Evolutionary conservation across 2,797 vertebrate genomes (phyloP).

Genomic region (Australoheros facetus): DNA sequence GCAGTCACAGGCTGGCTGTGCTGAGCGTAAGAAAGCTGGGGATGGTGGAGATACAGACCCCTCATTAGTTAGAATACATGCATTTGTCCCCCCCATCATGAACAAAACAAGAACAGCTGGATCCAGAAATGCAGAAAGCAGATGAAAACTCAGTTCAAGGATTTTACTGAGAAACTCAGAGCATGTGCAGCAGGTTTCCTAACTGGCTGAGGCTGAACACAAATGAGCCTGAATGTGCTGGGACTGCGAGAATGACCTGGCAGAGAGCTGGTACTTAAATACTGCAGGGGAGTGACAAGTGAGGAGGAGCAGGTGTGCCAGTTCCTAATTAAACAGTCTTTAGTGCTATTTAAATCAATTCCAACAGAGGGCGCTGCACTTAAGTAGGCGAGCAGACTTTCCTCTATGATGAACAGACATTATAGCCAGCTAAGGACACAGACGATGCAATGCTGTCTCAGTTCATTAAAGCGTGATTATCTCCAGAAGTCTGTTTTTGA

Average conservation of each 20-base stretch:
- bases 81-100: not conserved
- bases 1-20: not conserved
- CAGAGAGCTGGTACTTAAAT: not conserved
- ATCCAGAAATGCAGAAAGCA: not conserved
- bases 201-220: not conserved
- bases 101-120: not conserved
- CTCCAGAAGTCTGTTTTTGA: not conserved
- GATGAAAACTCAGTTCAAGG: accelerated
- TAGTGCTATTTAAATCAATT: not conserved
- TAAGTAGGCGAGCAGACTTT: no score
- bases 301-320: not conserved
- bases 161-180: not conserved
- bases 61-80: not conserved
- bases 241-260: not conserved
- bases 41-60: accelerated
- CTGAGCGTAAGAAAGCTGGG: not conserved
- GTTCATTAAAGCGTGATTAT: not conserved
- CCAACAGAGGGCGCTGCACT: not conserved
- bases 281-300: not conserved
- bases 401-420: no score
- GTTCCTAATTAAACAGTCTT: not conserved
- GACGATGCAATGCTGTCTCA: not conserved
- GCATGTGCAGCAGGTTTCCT: not conserved
- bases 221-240: not conserved
- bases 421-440: no score